These are phyloP conservation scores for Hozukius guyotensis DNA, from an alignment of 2,797 vertebrate species.

Conservation along the genomic window DNA sequence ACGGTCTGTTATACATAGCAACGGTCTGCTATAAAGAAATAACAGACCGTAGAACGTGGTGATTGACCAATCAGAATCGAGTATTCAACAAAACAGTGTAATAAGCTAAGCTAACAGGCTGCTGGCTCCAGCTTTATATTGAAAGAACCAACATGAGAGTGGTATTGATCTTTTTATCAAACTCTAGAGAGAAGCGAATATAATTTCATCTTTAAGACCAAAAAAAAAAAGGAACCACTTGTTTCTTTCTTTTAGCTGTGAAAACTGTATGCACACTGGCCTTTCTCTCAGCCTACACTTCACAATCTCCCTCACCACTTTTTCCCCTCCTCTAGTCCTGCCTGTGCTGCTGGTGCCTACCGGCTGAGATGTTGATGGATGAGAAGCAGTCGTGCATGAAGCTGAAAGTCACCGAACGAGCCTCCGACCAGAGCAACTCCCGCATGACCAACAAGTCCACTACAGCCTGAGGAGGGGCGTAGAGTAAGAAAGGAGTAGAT, in stretches of 20 bases:
- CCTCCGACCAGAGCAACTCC: slow-evolving; percentile 91
- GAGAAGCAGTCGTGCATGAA: slow-evolving; percentile 95
- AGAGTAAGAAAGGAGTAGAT: neutral
- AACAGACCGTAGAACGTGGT: no score
- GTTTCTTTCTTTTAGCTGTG: neutral
- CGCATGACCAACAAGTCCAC: slow-evolving; percentile 93
- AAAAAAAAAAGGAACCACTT: neutral
- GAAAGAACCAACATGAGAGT: neutral
- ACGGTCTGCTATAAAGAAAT: no score
- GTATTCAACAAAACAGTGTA: no score
- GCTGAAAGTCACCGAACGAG: slow-evolving; percentile 92
- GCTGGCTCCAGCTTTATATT: neutral
- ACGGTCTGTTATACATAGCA: no score
- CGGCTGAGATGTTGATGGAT: slow-evolving; percentile 91
- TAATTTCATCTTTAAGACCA: neutral
- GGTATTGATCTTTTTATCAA: neutral
- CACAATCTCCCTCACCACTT: neutral
- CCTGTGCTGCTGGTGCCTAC: slow-evolving; percentile 95
- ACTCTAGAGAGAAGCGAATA: neutral
- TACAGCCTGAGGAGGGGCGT: slow-evolving; percentile 79
- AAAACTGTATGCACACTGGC: neutral
- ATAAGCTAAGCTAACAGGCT: neutral
- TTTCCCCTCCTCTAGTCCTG: slow-evolving; percentile 84
- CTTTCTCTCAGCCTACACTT: neutral
- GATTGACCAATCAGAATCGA: no score